These are phyloP conservation scores for Gymnoscelis rufifasciata DNA, from an alignment of 2,888 invertebrate genomes.

Conservation along the genomic window DNA sequence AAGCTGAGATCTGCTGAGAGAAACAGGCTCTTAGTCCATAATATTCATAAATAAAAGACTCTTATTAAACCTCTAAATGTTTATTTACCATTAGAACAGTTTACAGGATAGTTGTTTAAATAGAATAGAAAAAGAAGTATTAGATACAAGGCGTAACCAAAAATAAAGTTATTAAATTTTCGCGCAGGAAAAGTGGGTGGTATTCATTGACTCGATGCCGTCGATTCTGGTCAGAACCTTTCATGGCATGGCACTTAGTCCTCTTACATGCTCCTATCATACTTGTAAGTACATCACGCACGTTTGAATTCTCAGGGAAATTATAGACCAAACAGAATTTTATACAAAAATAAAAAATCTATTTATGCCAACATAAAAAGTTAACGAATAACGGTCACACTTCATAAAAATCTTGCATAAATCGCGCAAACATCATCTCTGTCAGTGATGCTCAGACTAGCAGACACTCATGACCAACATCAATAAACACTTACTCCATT, in stretches of 20 bases:
- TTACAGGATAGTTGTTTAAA: constrained; percentile 58
- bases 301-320: constrained; percentile 43
- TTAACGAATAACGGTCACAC: constrained; percentile 41
- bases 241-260: constrained; percentile 79
- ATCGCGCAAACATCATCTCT: constrained; percentile 76
- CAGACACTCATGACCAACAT: constrained; percentile 58
- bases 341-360: constrained; percentile 27
- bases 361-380: constrained; percentile 32
- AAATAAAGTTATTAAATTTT: constrained; percentile 56
- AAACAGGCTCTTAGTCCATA: too few species aligned
- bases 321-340: constrained; percentile 37
- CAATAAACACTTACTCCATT: constrained; percentile 21
- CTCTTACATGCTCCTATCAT: constrained; percentile 77
- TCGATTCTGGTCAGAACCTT: constrained; percentile 78
- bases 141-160: constrained; percentile 57
- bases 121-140: constrained; percentile 55
- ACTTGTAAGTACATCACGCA: constrained; percentile 58
- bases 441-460: constrained; percentile 78
- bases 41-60: constrained; percentile 23
- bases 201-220: constrained; percentile 76
- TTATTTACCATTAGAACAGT: constrained; percentile 71
- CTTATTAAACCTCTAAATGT: constrained; percentile 56
- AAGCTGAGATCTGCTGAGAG: too few species aligned
- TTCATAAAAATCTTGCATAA: constrained; percentile 73
- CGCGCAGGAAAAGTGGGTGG: constrained; percentile 77